Base-by-base conservation (phyloP, 2,797 vertebrate genomes). In the Melanotaenia boesemani region DNA sequence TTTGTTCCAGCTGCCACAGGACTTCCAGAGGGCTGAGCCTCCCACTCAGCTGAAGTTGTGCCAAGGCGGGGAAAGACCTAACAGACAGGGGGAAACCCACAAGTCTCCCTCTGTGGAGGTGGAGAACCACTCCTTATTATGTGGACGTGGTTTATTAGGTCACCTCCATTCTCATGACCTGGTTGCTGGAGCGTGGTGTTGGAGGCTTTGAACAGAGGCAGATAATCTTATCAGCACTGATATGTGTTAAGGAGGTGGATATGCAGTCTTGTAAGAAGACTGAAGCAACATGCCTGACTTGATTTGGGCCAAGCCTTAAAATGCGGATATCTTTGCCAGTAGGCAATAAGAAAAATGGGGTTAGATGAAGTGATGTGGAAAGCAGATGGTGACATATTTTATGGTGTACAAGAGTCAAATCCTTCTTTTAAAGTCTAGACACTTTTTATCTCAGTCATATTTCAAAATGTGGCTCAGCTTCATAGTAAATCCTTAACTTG, bases 1-100 rank as follows among this genome's bases (percentile, higher is more conserved):
- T 10, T 36, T 30, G 28, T 30, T 30, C 39, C 67, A 24, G 56
- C 74, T 62, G 62, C 80, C 76, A 62, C 4, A 60, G 75, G 67
- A 32, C 78, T 76, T 61, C 78, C 74, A 82, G 62, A 70, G 52
- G 71, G 26, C 72, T 87, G 89, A 91, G 78, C 90, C 87, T 90
- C 69, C 70, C 22, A 0, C 56, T 76, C 61, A 85, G 76, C 58
- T 52, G 81, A 86, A 76, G 81, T 75, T 18, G 65, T 60, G 77
- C 80, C 82, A 87, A 77, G 80, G 87, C 75, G 72, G 72, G 81
- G 89, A 83, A 59, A 86, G 85, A 78, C 85, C 89, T 74, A 50
- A 34, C 22, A n/a, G 50, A 20, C 67, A 30, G 28, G 28, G 28
- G 28, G 28, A 30, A 30, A 30, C 28, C 28, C 28, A 30, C 28